Percentiles rank a stretch among this genome's conserved stretches.
phyloP scores from a whole-genome alignment of 2,113 vertebrate genomes.

The Lipotes vexillifer region DNA sequence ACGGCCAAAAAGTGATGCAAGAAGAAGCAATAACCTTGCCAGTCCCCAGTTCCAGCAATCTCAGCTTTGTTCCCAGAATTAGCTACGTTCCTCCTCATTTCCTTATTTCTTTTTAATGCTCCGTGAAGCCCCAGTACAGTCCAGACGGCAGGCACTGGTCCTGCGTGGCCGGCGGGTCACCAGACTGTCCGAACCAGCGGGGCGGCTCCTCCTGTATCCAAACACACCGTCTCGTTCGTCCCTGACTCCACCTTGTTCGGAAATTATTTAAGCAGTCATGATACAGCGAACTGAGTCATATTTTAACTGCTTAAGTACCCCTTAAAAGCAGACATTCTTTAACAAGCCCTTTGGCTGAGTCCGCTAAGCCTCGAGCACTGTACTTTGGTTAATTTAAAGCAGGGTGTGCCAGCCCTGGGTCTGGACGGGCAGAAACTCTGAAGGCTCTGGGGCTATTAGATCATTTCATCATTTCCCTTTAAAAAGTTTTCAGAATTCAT shows the following conservation, averaged over 20 bases:
- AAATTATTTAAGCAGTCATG: neutral
- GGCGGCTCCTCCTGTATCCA: neutral
- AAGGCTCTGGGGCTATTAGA: neutral
- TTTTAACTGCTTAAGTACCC: neutral
- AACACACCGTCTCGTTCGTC: neutral
- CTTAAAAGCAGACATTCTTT: neutral
- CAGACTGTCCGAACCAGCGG: neutral
- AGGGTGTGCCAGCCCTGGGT: neutral
- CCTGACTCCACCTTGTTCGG: neutral
- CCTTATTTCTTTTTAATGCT: conserved; percentile 40
- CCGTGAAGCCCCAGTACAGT: neutral
- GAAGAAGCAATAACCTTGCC: neutral
- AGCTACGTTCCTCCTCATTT: neutral
- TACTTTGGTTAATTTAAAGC: neutral
- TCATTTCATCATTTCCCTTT: neutral
- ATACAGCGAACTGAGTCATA: neutral
- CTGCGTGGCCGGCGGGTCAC: neutral
- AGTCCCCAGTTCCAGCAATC: neutral
- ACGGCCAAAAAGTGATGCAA: neutral
- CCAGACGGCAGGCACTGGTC: neutral
- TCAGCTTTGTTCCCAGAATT: neutral
- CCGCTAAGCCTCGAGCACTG: neutral
- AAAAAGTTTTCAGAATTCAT: neutral
- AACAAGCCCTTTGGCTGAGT: neutral
- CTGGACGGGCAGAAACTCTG: neutral